Evolutionary conservation across 2,888 invertebrate species (phyloP).

Genomic region (Drosophila histrio): DNA sequence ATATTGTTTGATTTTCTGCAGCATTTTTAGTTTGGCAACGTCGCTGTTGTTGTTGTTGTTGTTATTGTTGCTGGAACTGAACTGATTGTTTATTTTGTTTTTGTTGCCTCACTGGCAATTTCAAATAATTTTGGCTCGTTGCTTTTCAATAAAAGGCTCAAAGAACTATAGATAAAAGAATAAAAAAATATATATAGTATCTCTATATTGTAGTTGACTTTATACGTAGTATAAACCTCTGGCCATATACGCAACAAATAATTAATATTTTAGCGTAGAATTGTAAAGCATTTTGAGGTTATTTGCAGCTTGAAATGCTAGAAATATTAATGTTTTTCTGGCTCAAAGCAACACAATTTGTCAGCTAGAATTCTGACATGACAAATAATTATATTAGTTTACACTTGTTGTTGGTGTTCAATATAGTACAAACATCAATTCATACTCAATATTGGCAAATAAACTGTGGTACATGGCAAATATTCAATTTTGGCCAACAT

Average conservation of each 20-base stretch:
- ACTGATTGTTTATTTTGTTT: not conserved
- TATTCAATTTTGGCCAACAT: slow-evolving; percentile 29
- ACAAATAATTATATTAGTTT: not conserved
- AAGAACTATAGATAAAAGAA: slow-evolving; percentile 29
- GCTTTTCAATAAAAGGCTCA: slow-evolving; percentile 42
- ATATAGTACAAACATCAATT: slow-evolving; percentile 18
- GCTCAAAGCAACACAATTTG: too few species aligned
- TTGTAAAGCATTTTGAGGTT: not conserved
- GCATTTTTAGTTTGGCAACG: slow-evolving; percentile 27
- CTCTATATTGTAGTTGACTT: not conserved
- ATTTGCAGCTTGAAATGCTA: too few species aligned
- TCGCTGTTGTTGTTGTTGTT: slow-evolving; percentile 23
- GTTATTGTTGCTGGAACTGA: slow-evolving; percentile 44
- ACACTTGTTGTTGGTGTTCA: slow-evolving; percentile 2
- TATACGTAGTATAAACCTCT: not conserved
- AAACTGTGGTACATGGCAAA: slow-evolving; percentile 15
- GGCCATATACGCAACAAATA: slow-evolving; percentile 7
- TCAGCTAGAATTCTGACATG: not conserved
- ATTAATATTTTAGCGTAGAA: slow-evolving; percentile 5
- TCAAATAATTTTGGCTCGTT: slow-evolving; percentile 59
- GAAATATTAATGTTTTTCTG: too few species aligned
- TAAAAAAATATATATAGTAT: not conserved
- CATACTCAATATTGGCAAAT: slow-evolving; percentile 21
- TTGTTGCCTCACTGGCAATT: slow-evolving; percentile 36
- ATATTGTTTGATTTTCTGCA: slow-evolving; percentile 66